These are phyloP conservation scores for Neuroterus valhalla DNA, from an alignment of 1,140 invertebrate genomes.

Conservation along the genomic window DNA sequence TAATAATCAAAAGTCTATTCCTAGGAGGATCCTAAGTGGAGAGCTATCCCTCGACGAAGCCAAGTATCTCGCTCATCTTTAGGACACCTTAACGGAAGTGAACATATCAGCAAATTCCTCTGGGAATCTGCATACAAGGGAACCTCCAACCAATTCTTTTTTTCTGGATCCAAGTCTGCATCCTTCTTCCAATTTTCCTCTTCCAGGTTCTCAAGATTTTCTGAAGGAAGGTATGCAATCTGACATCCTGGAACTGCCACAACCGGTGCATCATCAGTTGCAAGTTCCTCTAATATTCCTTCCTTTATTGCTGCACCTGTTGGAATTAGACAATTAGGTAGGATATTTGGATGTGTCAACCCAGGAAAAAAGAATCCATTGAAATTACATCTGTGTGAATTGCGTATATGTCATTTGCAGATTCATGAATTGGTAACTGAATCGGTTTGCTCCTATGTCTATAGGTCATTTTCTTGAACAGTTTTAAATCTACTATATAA, in stretches of 20 bases:
- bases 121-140: slow-evolving; percentile 66
- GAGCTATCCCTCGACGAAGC: slow-evolving; percentile 65
- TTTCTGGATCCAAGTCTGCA: slow-evolving; percentile 37
- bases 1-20: slow-evolving; percentile 46
- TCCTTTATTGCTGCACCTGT: slow-evolving; percentile 65
- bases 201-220: slow-evolving; percentile 34
- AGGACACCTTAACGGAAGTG: slow-evolving; percentile 63
- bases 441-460: too few relatives aligned
- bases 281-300: slow-evolving; percentile 62
- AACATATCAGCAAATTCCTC: slow-evolving; percentile 62
- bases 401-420: too few relatives aligned
- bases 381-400: too few relatives aligned
- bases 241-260: slow-evolving; percentile 60
- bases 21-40: slow-evolving; percentile 51
- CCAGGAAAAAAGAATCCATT: too few relatives aligned
- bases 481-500: too few relatives aligned
- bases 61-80: slow-evolving; percentile 60
- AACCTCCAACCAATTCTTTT: slow-evolving; percentile 51
- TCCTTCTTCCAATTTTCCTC: slow-evolving; percentile 34
- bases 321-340: slow-evolving; percentile 32
- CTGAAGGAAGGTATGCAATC: slow-evolving; percentile 59
- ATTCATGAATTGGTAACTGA: too few relatives aligned
- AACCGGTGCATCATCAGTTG: slow-evolving; percentile 62
- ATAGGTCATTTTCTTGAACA: too few relatives aligned
- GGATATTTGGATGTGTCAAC: too few relatives aligned